phyloP scores from a whole-genome alignment of 2,797 vertebrate species.

The Xyrichtys novacula region DNA sequence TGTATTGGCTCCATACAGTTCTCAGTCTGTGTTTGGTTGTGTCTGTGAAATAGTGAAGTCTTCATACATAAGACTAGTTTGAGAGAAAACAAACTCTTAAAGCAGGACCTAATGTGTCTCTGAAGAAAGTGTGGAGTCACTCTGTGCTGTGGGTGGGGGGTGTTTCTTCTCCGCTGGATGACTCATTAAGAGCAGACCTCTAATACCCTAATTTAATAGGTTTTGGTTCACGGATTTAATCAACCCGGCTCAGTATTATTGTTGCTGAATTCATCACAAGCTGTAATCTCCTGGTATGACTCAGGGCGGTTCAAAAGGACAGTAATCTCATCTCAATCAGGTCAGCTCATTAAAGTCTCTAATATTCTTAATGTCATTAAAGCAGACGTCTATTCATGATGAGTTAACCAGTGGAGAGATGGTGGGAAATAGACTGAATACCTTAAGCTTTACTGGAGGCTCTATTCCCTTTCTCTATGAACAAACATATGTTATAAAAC shows the following conservation, averaged over 20 bases:
- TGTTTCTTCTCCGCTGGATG: slow-evolving; percentile 47
- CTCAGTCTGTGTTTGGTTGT: neutral
- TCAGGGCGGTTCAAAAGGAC: slow-evolving; percentile 22
- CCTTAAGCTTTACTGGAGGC: slow-evolving; percentile 61
- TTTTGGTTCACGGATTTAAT: slow-evolving; percentile 50
- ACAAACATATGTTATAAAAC: slow-evolving; percentile 51
- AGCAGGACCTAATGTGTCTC: slow-evolving; percentile 11
- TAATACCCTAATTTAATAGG: slow-evolving; percentile 40
- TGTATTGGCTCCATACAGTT: neutral
- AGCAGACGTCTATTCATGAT: slow-evolving; percentile 38
- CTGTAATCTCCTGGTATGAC: slow-evolving; percentile 37
- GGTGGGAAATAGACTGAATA: slow-evolving; percentile 40
- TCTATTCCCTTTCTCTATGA: slow-evolving; percentile 56
- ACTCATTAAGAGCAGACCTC: slow-evolving; percentile 60
- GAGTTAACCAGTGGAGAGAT: slow-evolving; percentile 48
- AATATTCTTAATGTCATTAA: slow-evolving; percentile 26
- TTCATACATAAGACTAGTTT: no score
- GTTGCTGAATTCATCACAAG: slow-evolving; percentile 44
- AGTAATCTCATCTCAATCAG: slow-evolving; percentile 37
- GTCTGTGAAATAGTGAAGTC: neutral
- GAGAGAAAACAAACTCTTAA: neutral
- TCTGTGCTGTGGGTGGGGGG: slow-evolving; percentile 4
- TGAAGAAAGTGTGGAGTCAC: slow-evolving; percentile 37
- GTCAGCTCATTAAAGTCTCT: slow-evolving; percentile 50
- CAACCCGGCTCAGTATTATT: slow-evolving; percentile 39